Base-by-base conservation (phyloP, 2,888 invertebrate genomes). In the Hydraecia micacea region DNA sequence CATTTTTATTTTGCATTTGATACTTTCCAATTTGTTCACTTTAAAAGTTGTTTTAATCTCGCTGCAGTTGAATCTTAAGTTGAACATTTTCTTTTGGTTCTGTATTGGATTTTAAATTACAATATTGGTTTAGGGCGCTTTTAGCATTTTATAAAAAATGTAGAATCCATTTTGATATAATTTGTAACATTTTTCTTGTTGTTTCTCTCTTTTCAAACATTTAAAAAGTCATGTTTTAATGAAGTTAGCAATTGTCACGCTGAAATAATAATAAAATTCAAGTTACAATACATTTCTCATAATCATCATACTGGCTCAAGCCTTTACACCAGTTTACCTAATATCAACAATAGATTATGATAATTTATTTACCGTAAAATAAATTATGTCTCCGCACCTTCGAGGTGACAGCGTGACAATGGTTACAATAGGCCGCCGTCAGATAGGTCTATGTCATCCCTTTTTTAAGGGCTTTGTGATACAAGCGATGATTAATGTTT, bases 361-460 rank as follows among this genome's bases (percentile, higher is more conserved):
- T 89, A 88, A 89, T 89, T 88, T 86, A 89, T 89, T 89, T 88
- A 87, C 86, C 76, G 73, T 83, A 81, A 88, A 87, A 89, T 86
- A 89, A 86, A 89, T 86, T 85, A 89, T 86, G 85, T 86, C 80
- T 49, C 80, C 75, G 82, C 63, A 88, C 88, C 88, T 88, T 79
- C 65, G 82, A 82, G 77, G 85, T 89, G 89, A 84, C 89, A 85
- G 87, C 77, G 68, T 86, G 82, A 88, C 89, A 88, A 88, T 88
- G 84, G 80, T 69, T 73, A 90, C 90, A 90, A 90, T 89, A 80
- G 87, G 77, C 65, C 78, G 79, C 84, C 84, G 83, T 79, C 86
- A 88, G 90, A 89, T 90, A 89, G 85, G 81, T 86, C 83, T 84
- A 82, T 87, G 90, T 90, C 91, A 89, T 88, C 90, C 91, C 90